phyloP scores from a whole-genome alignment of 2,113 vertebrate genomes.

The Apteryx mantelli region DNA sequence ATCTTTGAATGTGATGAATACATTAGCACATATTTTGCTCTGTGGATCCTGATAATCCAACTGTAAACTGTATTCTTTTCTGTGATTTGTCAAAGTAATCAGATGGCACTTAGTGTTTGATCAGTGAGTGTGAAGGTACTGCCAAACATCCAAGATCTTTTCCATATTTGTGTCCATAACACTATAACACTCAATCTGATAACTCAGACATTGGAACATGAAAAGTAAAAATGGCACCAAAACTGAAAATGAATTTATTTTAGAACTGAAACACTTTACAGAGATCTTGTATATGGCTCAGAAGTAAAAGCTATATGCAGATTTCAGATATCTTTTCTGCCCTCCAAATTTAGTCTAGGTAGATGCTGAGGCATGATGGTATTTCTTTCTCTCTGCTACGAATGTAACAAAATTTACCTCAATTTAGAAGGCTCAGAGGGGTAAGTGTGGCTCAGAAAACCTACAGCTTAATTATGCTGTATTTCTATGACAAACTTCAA shows the following conservation, averaged over 20 bases:
- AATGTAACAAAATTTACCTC: background rate
- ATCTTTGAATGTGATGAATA: conserved; percentile 31
- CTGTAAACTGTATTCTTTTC: conserved; percentile 44
- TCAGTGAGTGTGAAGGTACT: conserved; percentile 28
- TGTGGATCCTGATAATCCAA: conserved; percentile 52
- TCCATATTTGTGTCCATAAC: conserved; percentile 36
- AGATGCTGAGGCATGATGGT: background rate
- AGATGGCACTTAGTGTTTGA: conserved; percentile 34
- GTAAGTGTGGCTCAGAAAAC: background rate
- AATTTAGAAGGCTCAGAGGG: background rate
- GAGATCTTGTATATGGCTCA: background rate
- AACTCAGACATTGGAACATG: background rate
- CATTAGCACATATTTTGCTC: conserved; percentile 37
- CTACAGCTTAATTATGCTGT: background rate
- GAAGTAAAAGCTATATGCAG: background rate
- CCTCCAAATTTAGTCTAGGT: background rate
- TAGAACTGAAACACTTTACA: background rate
- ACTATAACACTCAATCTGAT: conserved; percentile 36
- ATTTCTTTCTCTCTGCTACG: background rate
- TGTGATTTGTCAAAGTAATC: conserved; percentile 54
- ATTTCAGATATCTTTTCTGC: background rate
- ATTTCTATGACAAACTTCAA: background rate
- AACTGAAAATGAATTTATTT: conserved; percentile 20
- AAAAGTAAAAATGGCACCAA: conserved; percentile 38
- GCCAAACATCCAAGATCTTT: background rate